Base-by-base conservation (phyloP, 2,797 vertebrate genomes). In the Gallinago solitaria region DNA sequence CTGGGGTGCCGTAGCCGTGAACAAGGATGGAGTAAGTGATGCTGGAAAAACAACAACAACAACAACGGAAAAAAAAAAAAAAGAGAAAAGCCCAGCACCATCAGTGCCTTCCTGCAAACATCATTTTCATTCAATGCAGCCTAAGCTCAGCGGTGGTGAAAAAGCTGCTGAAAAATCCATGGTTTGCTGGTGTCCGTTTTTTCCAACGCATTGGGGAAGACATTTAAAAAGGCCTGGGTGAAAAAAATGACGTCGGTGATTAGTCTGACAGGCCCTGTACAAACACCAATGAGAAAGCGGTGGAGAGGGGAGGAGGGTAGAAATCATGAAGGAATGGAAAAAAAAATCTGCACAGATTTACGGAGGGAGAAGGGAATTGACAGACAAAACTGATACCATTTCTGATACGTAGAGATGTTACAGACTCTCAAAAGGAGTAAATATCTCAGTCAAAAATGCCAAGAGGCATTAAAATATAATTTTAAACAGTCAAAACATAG, bases 41-140 rank as follows among this genome's bases (percentile, higher is more conserved):
- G 45, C 73, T 71, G 76, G 16, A 9, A 3, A 10, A 5, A 9
- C 12, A 18, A 16, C 12, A 35, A 7, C 9, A 45, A 45, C 7
- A 45, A 43, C 41, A 41, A 41, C 14, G 16, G n/a, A 10, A 13
- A 39, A 7, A 7, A 19, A 16, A 12, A 45, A 20, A 20, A 20
- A 45, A 45, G 2, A n/a, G 7, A 6, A 16, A 59, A 71, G 5
- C 16, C 3, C 2, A 1, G 69, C 0, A 0, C 32, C 8, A 28
- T 13, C 0, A 0, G 76, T 16, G n/a, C 0, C 0, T 33, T 67
- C 47, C 87, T 30, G 70, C 81, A 82, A 28, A 37, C 0, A 0
- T 16, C 5, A 17, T 65, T 92, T 16, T 93, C 13, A 39, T 54
- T 63, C 17, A 35, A 56, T 80, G 48, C 9, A 3, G 43, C 3